These are phyloP conservation scores for Julus scandinavius DNA, from an alignment of 2,888 invertebrate species.

Conservation along the genomic window DNA sequence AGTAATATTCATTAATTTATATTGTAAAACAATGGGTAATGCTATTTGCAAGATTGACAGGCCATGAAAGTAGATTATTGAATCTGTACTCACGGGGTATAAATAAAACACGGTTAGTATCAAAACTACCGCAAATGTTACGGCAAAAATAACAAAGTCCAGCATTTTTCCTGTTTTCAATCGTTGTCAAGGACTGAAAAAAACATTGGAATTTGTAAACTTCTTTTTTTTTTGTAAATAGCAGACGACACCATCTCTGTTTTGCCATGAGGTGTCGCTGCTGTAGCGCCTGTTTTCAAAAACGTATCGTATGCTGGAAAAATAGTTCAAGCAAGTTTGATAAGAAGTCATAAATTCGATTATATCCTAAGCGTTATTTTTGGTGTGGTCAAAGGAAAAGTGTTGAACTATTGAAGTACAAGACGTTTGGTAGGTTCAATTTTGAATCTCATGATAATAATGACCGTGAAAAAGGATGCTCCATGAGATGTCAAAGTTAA, in stretches of 20 bases:
- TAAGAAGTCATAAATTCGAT: neutral
- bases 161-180: conserved; percentile 53
- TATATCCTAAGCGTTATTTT: neutral
- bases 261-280: neutral
- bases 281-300: neutral
- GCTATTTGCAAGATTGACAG: neutral
- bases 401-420: neutral
- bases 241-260: neutral
- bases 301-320: neutral
- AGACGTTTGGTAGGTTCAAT: neutral
- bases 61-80: neutral
- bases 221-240: neutral
- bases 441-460: neutral
- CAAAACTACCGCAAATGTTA: conserved; percentile 58
- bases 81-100: conserved; percentile 58
- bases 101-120: conserved; percentile 58
- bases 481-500: too few relatives aligned
- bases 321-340: neutral
- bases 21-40: too few relatives aligned
- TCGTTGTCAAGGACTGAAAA: neutral
- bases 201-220: neutral
- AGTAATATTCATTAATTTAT: too few relatives aligned
- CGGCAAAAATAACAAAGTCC: conserved; percentile 59
- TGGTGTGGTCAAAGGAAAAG: neutral
- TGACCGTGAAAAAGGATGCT: too few relatives aligned